Percentiles rank a stretch among this genome's conserved stretches.
Evolutionary conservation across 2,888 invertebrate species (phyloP).

Genomic region (Cybosia mesomella): DNA sequence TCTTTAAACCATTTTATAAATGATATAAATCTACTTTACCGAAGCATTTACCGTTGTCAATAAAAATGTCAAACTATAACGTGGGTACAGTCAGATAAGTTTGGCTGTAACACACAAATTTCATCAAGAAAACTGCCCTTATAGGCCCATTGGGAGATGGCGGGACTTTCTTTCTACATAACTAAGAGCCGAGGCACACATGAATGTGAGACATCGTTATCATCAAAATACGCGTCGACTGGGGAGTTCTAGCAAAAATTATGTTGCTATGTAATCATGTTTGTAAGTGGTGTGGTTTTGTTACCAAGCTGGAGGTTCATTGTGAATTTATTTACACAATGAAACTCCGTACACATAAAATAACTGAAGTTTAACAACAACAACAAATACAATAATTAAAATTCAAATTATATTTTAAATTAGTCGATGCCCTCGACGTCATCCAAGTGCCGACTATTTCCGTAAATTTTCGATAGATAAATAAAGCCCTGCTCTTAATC

Average conservation of each 20-base stretch:
- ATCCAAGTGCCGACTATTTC: no score
- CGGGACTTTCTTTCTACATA: constrained; percentile 23
- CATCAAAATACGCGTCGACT: constrained; percentile 19
- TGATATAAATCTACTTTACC: neutral
- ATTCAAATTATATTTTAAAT: no score
- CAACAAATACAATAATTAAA: no score
- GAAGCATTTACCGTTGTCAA: constrained; percentile 6
- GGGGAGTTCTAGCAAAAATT: constrained; percentile 38
- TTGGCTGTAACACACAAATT: constrained; percentile 28
- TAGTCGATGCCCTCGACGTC: no score
- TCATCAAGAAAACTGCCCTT: constrained; percentile 28
- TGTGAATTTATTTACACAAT: neutral
- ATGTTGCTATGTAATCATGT: constrained; percentile 24
- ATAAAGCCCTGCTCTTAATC: rapidly evolving
- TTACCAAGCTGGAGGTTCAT: neutral
- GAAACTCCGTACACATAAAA: neutral
- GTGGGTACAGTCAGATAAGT: constrained; percentile 22
- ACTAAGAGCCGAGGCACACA: constrained; percentile 26
- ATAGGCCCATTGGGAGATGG: constrained; percentile 29
- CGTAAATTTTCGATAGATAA: no score
- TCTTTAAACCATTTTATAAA: neutral
- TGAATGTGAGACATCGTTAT: constrained; percentile 15
- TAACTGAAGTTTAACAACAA: neutral
- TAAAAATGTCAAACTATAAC: constrained; percentile 22
- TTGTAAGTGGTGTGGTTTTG: constrained; percentile 8